These are phyloP conservation scores for Drosophila micromelanica DNA, from an alignment of 1,140 invertebrate species.

Conservation along the genomic window DNA sequence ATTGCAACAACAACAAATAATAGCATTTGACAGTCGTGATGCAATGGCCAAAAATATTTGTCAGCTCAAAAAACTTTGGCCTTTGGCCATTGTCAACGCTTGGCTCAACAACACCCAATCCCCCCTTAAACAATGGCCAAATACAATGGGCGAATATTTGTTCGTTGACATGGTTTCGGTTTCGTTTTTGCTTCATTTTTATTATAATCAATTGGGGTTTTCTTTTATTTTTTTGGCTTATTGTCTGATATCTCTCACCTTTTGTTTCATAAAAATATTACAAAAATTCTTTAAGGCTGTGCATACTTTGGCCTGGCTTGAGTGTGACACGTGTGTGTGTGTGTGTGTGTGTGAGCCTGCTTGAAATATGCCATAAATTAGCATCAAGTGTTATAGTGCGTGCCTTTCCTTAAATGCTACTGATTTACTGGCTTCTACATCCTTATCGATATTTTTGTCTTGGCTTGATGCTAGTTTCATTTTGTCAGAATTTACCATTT, in stretches of 20 bases:
- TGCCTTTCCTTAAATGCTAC: constrained; percentile 29
- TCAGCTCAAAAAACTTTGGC: constrained; percentile 38
- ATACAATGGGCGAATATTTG: constrained; percentile 44
- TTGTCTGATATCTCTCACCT: constrained; percentile 8
- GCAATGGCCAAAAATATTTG: constrained; percentile 40
- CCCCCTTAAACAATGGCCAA: constrained; percentile 8
- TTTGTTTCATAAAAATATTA: constrained; percentile 10
- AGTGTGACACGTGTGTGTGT: constrained; percentile 11
- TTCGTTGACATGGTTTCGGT: constrained; percentile 5
- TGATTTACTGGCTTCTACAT: constrained; percentile 16
- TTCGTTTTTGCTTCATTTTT: constrained; percentile 3
- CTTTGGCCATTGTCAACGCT: constrained; percentile 38
- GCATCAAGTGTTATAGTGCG: constrained; percentile 36
- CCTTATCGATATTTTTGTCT: constrained; percentile 17
- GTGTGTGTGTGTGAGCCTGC: constrained; percentile 7
- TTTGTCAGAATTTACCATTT: constrained; percentile 1
- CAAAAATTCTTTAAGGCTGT: constrained; percentile 16
- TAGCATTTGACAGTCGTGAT: constrained; percentile 36
- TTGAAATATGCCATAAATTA: constrained; percentile 37
- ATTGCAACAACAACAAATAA: constrained; percentile 24
- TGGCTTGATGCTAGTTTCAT: constrained; percentile 10
- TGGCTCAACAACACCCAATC: not conserved
- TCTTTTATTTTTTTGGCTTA: constrained; percentile 1
- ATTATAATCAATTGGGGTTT: constrained; percentile 21
- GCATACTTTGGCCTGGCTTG: constrained; percentile 17